A percentile compares a stretch with the other conserved stretches of the same genome.
phyloP scores from a whole-genome alignment of 2,113 vertebrate genomes.

The Axis porcinus region DNA sequence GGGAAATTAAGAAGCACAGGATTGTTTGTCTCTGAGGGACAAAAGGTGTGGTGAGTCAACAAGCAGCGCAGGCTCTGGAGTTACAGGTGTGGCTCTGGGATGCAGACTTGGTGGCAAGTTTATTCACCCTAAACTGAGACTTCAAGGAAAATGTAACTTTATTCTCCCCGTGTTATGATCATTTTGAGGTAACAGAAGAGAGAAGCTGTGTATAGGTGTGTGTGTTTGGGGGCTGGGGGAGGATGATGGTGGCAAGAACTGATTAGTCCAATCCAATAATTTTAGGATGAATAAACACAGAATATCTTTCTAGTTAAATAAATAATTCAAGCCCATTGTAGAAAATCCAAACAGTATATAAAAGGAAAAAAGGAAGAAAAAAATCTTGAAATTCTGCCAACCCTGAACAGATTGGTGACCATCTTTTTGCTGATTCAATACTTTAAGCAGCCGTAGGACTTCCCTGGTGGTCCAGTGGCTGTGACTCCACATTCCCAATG shows the following conservation, averaged over 20 bases:
- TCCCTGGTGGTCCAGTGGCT: background rate
- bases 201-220: background rate
- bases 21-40: background rate
- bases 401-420: background rate
- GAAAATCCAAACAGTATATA: background rate
- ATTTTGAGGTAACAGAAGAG: background rate
- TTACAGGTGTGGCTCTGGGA: background rate
- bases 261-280: background rate
- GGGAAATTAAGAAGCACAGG: background rate
- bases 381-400: background rate
- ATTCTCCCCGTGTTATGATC: background rate
- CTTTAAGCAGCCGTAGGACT: background rate
- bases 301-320: background rate
- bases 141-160: background rate
- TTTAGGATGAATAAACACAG: background rate
- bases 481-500: background rate
- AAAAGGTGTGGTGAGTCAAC: background rate
- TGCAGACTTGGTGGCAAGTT: background rate
- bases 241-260: background rate
- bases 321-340: background rate
- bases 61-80: background rate
- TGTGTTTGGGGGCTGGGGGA: background rate
- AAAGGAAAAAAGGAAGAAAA: background rate
- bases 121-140: background rate
- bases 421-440: background rate